A percentile compares a stretch with the other conserved stretches of the same genome.
phyloP scores from a whole-genome alignment of 2,888 invertebrate genomes.

The Chymomyza procnemis region DNA sequence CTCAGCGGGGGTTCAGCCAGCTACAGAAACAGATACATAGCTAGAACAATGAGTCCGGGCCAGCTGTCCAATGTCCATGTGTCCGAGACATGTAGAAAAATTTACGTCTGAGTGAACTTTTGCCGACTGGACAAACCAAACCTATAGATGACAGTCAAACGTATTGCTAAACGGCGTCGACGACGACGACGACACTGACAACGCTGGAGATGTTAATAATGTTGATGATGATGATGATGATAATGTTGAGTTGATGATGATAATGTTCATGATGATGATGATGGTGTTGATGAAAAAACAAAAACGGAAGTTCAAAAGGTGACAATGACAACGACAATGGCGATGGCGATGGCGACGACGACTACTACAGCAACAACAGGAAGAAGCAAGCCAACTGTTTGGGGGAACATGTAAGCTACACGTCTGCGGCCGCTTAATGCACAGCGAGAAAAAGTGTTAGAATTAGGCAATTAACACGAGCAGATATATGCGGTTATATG shows the following conservation, averaged over 20 bases:
- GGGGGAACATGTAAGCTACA: neutral
- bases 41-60: constrained; percentile 36
- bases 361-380: neutral
- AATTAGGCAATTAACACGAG: no score
- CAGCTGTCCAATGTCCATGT: neutral
- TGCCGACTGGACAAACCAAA: constrained; percentile 10
- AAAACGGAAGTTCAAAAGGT: constrained; percentile 71
- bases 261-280: neutral
- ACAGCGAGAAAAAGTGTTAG: constrained; percentile 9
- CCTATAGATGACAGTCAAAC: constrained; percentile 32
- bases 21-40: neutral
- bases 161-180: constrained; percentile 44
- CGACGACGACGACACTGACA: neutral
- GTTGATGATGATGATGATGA: neutral
- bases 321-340: constrained; percentile 51
- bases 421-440: neutral
- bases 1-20: neutral
- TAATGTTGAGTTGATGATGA: neutral
- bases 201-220: neutral
- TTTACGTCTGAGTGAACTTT: constrained; percentile 61
- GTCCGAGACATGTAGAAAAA: constrained; percentile 51
- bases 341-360: constrained; percentile 11
- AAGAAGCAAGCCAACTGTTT: neutral
- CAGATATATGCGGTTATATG: no score
- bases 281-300: constrained; percentile 8